Base-by-base conservation (phyloP, 2,113 vertebrate species). In the Ochotona curzoniae region DNA sequence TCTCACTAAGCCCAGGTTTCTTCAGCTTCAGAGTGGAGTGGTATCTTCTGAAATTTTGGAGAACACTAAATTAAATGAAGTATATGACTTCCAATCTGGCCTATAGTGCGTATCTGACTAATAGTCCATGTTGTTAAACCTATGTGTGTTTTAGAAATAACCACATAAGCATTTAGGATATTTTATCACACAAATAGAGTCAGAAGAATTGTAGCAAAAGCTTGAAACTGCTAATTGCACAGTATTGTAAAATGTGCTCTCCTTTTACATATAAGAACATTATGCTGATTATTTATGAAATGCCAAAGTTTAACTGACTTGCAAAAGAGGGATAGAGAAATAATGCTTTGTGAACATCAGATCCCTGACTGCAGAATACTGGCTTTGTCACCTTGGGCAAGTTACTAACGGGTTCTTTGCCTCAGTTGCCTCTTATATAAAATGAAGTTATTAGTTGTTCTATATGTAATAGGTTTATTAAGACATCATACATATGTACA, bases 271-370 rank as follows among this genome's bases (percentile, higher is more conserved):
- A 2, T 79, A 70, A 32, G 21, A 60, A 32, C 26, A 60, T 2
- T 93, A 64, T 23, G 38, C 81, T 94, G 87, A 7, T 47, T 84
- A 60, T 35, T 38, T 84, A 25, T 49, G 67, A 91, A 93, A 83
- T 83, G 54, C 57, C 87, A 94, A 87, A 47, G 78, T 21, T 61
- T 78, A 4, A 91, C 8, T 80, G 49, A 79, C 84, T 75, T 38
- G 66, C 17, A 84, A 35, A 79, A 91, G 26, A 47, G 8, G 23
- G 32, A 5, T 60, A 49, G 25, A 69, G 15, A 82, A 85, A 18
- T 54, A 76, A 64, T 32, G 7, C 8, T 83, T 87, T 63, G 57
- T 75, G 25, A 64, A 25, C 49, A 15, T 91, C n/a, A 73, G 32
- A 66, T 35, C n/a, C 12, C 38, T 64, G 20, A 13, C 25, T 92